Conservation (phyloP, 2,797 vertebrate species). For the Chromobotia macracanthus region DNA sequence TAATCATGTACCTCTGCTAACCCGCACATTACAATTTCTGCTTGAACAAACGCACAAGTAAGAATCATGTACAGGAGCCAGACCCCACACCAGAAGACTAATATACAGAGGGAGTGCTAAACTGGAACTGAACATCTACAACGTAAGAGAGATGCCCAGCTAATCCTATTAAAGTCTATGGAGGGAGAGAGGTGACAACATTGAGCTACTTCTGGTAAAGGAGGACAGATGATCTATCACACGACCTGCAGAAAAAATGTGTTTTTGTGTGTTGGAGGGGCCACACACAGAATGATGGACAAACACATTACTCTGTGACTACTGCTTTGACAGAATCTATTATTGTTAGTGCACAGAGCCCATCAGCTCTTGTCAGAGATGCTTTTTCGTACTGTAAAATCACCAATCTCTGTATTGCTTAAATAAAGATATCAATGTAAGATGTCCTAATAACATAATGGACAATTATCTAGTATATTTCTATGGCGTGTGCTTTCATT, state of each 20-base stretch:
- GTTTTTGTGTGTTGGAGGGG: slow-evolving; percentile 55
- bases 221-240: slow-evolving; percentile 76
- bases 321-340: slow-evolving; percentile 73
- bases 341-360: background rate
- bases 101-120: background rate
- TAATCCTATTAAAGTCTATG: slow-evolving; percentile 78
- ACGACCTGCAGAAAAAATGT: slow-evolving; percentile 67
- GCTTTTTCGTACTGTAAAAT: too few species aligned
- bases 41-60: too few species aligned
- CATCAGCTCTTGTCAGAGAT: slow-evolving; percentile 50
- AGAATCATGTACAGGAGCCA: too few species aligned
- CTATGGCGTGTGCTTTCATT: too few species aligned
- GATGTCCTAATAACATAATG: background rate
- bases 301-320: slow-evolving; percentile 68
- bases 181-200: slow-evolving; percentile 59
- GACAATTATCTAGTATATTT: background rate
- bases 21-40: too few species aligned
- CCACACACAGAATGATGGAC: slow-evolving; percentile 66
- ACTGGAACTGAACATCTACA: slow-evolving; percentile 52
- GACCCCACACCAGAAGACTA: too few species aligned
- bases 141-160: slow-evolving; percentile 65
- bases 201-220: slow-evolving; percentile 67
- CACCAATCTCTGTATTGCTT: too few species aligned
- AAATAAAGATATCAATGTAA: background rate
- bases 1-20: too few species aligned